A percentile compares a stretch with the other conserved stretches of the same genome.
Conservation (phyloP, 2,888 invertebrate genomes). For the Tenthredo distinguenda region DNA sequence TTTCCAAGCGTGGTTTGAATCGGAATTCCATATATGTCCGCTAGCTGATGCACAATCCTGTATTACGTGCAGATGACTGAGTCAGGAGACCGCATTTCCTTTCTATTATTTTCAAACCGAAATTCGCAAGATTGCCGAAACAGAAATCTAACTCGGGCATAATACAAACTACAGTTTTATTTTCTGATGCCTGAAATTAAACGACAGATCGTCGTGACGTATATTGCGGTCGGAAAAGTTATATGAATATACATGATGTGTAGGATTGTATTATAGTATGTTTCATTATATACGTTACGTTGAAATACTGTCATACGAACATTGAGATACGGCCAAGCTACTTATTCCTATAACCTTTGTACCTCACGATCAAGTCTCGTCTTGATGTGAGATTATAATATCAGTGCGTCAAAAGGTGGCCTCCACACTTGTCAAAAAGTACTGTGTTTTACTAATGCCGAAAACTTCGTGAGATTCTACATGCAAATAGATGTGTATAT, state of each 20-base stretch:
- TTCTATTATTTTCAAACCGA: neutral
- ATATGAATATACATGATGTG: neutral
- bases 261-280: neutral
- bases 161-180: neutral
- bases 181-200: neutral
- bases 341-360: neutral
- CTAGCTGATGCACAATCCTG: neutral
- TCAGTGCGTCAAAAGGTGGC: neutral
- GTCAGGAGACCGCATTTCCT: neutral
- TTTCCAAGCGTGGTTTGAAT: neutral
- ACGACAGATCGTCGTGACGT: neutral
- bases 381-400: constrained; percentile 29
- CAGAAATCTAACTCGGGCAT: neutral
- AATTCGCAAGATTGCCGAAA: neutral
- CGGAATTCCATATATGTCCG: neutral
- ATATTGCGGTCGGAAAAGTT: neutral
- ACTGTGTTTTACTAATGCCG: neutral
- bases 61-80: neutral
- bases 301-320: neutral
- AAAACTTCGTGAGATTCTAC: neutral
- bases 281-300: neutral
- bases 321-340: neutral
- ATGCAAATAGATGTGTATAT: neutral
- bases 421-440: neutral
- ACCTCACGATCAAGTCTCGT: neutral